Conservation (phyloP, 2,797 vertebrate genomes). For the Enteromius fasciolatus region DNA sequence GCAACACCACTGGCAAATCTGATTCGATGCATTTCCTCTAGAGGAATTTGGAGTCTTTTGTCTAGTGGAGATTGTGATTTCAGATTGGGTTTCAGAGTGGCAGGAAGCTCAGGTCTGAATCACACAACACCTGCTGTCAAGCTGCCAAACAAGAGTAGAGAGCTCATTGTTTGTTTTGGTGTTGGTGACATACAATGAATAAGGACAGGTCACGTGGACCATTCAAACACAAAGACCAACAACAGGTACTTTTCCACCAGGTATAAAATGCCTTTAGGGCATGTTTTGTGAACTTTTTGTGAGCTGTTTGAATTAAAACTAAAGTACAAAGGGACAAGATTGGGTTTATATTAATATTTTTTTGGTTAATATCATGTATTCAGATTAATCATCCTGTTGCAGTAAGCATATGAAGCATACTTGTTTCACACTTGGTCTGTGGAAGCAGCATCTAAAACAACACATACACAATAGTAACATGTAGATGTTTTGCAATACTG, state of each 20-base stretch:
- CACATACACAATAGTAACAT: neutral
- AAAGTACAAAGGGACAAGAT: neutral
- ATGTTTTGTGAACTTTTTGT: conserved; percentile 29
- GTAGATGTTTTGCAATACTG: neutral
- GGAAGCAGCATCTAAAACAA: neutral
- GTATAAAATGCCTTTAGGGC: conserved; percentile 18
- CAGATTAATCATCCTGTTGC: neutral
- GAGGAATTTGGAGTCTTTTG: conserved; percentile 32
- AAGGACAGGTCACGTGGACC: conserved; percentile 37
- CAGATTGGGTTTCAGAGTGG: conserved; percentile 20
- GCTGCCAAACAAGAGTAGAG: conserved; percentile 50
- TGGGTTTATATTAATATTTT: neutral
- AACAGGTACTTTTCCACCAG: conserved; percentile 52
- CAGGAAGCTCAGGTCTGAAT: conserved; percentile 27
- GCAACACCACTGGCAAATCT: neutral
- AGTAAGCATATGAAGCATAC: neutral
- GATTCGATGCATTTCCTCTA: conserved; percentile 9
- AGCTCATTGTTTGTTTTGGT: conserved; percentile 64
- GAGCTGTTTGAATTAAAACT: neutral
- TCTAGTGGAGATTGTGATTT: conserved; percentile 28
- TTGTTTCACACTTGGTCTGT: neutral
- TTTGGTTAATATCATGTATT: neutral
- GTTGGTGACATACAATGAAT: conserved; percentile 47
- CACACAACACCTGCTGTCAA: conserved; percentile 56
- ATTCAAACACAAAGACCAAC: conserved; percentile 37